These are phyloP conservation scores for Mercenaria mercenaria DNA, from an alignment of 1,140 invertebrate genomes.

Conservation along the genomic window DNA sequence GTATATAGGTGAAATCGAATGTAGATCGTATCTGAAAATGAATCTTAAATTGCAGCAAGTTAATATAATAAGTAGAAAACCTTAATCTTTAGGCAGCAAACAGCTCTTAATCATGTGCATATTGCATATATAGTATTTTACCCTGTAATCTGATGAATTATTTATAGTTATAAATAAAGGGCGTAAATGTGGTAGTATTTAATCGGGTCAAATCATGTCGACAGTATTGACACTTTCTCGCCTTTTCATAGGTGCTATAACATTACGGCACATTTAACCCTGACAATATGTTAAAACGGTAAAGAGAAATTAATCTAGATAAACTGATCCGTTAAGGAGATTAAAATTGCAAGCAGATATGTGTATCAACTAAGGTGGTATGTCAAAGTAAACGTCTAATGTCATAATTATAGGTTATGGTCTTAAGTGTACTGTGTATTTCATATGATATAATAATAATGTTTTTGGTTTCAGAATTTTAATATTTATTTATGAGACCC, in stretches of 20 bases:
- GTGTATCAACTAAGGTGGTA: neutral
- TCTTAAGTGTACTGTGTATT: no score
- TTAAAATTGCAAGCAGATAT: neutral
- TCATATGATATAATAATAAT: no score
- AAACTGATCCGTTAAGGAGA: neutral
- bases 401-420: no score
- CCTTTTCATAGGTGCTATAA: neutral
- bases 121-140: neutral
- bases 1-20: no score
- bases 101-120: neutral
- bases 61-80: no score
- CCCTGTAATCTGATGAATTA: neutral
- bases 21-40: no score
- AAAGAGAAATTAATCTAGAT: neutral
- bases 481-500: no score
- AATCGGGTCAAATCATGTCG: neutral
- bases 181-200: no score
- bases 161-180: neutral
- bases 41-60: no score
- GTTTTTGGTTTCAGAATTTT: no score
- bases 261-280: neutral
- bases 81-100: no score
- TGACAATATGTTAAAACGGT: neutral
- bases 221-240: neutral
- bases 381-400: neutral